Evolutionary conservation across 2,888 invertebrate genomes (phyloP), one percentile per base, ranked within the genome.

Genomic region (Amphipyra berbera): DNA sequence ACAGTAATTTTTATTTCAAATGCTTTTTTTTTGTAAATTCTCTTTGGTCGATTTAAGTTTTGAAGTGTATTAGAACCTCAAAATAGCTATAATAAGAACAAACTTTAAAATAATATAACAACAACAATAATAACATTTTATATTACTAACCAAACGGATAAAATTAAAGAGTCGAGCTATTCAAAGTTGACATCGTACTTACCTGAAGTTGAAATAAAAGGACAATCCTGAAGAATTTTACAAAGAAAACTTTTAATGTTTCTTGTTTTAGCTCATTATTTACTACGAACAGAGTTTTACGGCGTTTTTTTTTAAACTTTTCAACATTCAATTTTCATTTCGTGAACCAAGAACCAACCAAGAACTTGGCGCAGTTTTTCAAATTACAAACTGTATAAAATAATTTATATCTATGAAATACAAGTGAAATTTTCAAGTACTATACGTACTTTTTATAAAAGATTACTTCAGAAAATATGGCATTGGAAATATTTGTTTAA

Each of bases 201-300:
- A 27, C 1, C 35, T 14, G n/a, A 50, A 67, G 73, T 73, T 76
- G 61, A 68, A 62, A 73, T 76, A 78, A 62, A 70, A 62, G 61
- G 70, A 68, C 66, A 57, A 50, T 48, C 44, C 33, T 38, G 12
- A 27, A 13, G 12, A 40, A 63, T 12, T 38, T 61, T 37, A 44
- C 30, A 53, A 61, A 50, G 50, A 50, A 61, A 55, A 59, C 33
- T 60, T 69, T 62, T 21, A 41, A 44, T 56, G 44, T 40, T 49
- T 35, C 27, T 49, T 38, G 12, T 45, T 71, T 44, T 30, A 30
- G 7, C 30, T 30, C 30, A 30, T 61, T 0, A 54, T 61, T 38
- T 14, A 63, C 35, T 38, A 50, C 15, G 40, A 46, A 69, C 50
- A 59, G 4, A 60, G 47, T 57, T 59, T 40, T 8, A 33, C 15